Evolutionary conservation across 2,797 vertebrate genomes (phyloP).

Genomic region (Atherinosoma microstoma): DNA sequence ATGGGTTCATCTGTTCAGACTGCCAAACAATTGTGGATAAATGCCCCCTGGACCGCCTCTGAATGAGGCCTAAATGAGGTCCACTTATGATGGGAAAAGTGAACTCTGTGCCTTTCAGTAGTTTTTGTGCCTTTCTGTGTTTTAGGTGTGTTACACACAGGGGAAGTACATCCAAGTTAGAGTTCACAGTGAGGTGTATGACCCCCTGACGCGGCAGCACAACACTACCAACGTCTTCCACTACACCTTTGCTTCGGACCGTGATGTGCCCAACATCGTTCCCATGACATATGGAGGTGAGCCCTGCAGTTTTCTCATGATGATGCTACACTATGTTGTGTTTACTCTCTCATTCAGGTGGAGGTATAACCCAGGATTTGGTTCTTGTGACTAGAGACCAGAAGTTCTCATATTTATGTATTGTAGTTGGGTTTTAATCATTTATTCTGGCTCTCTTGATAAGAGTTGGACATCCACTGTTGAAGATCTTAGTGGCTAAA

Average conservation of each 20-base stretch:
- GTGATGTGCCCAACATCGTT: constrained; percentile 86
- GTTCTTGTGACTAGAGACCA: too few species aligned
- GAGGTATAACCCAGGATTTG: too few species aligned
- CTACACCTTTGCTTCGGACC: constrained; percentile 91
- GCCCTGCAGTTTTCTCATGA: neutral
- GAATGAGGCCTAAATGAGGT: neutral
- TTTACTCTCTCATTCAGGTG: too few species aligned
- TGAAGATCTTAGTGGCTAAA: neutral
- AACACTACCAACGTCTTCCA: constrained; percentile 96
- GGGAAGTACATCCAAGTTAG: constrained; percentile 91
- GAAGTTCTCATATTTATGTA: too few species aligned
- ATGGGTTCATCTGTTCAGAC: too few species aligned
- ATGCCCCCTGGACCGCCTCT: too few species aligned
- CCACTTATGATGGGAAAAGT: neutral
- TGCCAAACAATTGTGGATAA: too few species aligned
- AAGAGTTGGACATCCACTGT: neutral
- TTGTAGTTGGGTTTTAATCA: too few species aligned
- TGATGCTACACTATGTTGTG: too few species aligned
- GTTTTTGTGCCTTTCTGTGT: constrained; percentile 7
- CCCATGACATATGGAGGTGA: constrained; percentile 79
- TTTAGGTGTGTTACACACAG: constrained; percentile 94
- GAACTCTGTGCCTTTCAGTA: neutral
- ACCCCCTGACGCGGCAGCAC: constrained; percentile 88
- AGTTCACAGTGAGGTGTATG: constrained; percentile 95
- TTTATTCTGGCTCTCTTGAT: neutral